Evolutionary conservation across 1,140 invertebrate species (phyloP), one percentile per base, ranked within the genome.

Genomic region (Saccostrea glomerata): DNA sequence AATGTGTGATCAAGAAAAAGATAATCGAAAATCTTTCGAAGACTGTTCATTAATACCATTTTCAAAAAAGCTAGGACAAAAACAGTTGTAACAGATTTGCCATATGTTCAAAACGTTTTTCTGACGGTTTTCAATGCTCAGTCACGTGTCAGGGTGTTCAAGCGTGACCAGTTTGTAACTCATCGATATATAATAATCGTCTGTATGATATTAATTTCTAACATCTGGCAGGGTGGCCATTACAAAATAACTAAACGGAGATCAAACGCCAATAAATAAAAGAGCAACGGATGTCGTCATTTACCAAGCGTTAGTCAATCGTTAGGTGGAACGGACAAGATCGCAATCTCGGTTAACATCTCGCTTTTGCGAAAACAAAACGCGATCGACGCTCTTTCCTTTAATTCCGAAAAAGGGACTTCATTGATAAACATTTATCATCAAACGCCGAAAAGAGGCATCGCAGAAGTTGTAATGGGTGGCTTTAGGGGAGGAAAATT

Each of bases 181-280:
- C 70, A 30, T 77, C 70, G 25, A 77, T 77, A 36, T 77, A 77
- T 77, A 77, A 77, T 77, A 77, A 30, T 77, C 25, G 23, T 36
- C 25, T 13, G 70, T 77, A 11, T 77, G 70, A 77, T 77, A 77
- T 36, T 77, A 77, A 77, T 77, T 77, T 77, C 70, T 77, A 77
- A 77, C 70, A 77, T 77, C 70, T 77, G 70, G 70, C 70, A 77
- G 70, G 70, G 25, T 77, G 70, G 70, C 70, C 30, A 77, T 77
- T 77, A 77, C 70, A 77, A 77, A 77, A 77, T 77, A 77, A 77
- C 70, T 77, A 77, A 77, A 77, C 70, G 70, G 70, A 77, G 70
- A 77, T 77, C 70, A 77, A 77, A 77, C 25, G 70, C 70, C 70
- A 77, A 77, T 77, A 77, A 77, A 77, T 77, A 77, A 77, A 77